phyloP scores from a whole-genome alignment of 1,140 invertebrate genomes.

The Rhysida immarginata region DNA sequence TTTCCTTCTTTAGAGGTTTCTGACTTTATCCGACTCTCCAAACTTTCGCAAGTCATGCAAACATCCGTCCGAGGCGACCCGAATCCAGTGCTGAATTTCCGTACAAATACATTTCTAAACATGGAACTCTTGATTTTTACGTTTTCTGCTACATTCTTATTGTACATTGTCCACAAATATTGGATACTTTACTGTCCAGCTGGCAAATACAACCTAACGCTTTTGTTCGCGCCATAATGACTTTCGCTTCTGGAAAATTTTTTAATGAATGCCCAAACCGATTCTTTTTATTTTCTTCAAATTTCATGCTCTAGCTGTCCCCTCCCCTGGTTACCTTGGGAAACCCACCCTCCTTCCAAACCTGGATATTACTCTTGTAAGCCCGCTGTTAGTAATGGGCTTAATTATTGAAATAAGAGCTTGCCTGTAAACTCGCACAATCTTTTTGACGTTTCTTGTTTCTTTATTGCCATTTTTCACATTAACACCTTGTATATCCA shows the following conservation, averaged over 20 bases:
- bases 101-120: neutral
- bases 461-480: no score
- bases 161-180: neutral
- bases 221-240: neutral
- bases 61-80: neutral
- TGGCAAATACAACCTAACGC: neutral
- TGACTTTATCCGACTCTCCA: neutral
- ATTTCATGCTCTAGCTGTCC: neutral
- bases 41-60: neutral
- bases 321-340: neutral
- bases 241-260: neutral
- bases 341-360: no score
- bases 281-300: neutral
- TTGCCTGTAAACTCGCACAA: no score
- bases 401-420: no score
- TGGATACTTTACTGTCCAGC: neutral
- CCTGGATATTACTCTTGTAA: no score
- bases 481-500: no score
- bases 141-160: neutral
- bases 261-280: neutral
- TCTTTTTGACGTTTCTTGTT: no score
- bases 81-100: neutral
- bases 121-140: neutral
- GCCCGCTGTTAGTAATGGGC: no score
- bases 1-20: no score